Evolutionary conservation across 2,888 invertebrate genomes (phyloP), one percentile per base, ranked within the genome.

Genomic region (Lasioglossum pauxillum): DNA sequence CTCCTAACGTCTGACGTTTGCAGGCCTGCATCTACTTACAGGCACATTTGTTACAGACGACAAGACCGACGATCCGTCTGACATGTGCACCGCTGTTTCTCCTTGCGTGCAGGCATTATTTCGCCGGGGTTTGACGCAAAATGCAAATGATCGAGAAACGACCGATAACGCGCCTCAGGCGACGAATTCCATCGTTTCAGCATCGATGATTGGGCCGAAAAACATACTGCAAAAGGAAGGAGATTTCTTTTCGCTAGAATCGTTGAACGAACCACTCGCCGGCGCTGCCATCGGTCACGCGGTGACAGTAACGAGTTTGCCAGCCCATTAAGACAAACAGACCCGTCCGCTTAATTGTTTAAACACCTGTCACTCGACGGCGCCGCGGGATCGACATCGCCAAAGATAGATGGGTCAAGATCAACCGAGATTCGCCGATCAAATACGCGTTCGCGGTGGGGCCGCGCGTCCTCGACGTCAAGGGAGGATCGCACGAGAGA

Each of bases 41-140:
- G 31, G 74, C 83, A 82, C 90, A 88, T 89, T 89, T 84, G 82
- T 88, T 85, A 89, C 86, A 76, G 72, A 53, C 80, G 84, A 87
- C 84, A 88, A 78, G 79, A 75, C 83, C 87, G 84, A 88, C 86
- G 81, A 90, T 90, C 87, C 76, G 89, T 86, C 90, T 86, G 86
- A 86, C 88, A 75, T 88, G 77, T 85, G 82, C 84, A 83, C 80
- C 74, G 82, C 53, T 49, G 72, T 46, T 31, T 74, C 82, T 74
- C 78, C 88, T 86, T 41, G 82, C 84, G 69, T 46, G 83, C 80
- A 38, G 57, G 27, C 83, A 78, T 87, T 85, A 90, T 84, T 82
- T 87, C 84, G 72, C 53, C 75, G 16, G 46, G 23, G 41, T 31
- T 67, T 83, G 73, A 79, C 81, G 84, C 16, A 77, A 83, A 84